These are phyloP conservation scores for Calephelis nemesis DNA, from an alignment of 1,140 invertebrate species.

Conservation along the genomic window DNA sequence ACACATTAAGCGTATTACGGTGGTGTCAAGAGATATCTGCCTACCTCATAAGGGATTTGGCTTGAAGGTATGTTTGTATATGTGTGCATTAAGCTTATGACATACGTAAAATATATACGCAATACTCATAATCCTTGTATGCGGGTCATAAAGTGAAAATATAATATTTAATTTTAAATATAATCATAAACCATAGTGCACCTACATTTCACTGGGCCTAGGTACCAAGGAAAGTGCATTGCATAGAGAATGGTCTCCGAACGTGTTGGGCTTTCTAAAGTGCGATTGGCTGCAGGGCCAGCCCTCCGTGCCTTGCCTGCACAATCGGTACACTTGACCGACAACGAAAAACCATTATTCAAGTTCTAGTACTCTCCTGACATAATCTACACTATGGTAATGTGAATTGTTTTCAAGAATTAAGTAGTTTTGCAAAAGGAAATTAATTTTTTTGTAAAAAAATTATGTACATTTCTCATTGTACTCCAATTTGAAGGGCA, in stretches of 20 bases:
- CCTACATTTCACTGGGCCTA: constrained; percentile 40
- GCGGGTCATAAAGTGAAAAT: neutral
- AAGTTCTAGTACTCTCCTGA: constrained; percentile 73
- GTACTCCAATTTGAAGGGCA: too few relatives aligned
- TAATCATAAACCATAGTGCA: constrained; percentile 51
- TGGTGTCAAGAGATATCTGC: too few relatives aligned
- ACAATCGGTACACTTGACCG: constrained; percentile 48
- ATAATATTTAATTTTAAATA: constrained; percentile 10
- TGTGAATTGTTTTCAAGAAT: constrained; percentile 7
- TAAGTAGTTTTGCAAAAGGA: too few relatives aligned
- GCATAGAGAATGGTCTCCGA: constrained; percentile 60
- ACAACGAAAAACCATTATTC: constrained; percentile 58
- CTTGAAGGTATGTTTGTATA: too few relatives aligned
- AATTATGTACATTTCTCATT: too few relatives aligned
- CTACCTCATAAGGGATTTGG: too few relatives aligned
- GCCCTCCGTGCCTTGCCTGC: constrained; percentile 30
- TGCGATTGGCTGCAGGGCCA: constrained; percentile 32
- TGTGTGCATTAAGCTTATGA: too few relatives aligned
- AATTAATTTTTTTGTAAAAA: too few relatives aligned
- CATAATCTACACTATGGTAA: constrained; percentile 67
- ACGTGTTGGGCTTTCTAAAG: constrained; percentile 56
- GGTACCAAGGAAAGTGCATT: constrained; percentile 53
- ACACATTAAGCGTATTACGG: too few relatives aligned
- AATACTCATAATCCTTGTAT: neutral
- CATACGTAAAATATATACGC: too few relatives aligned